A percentile compares a stretch with the other conserved stretches of the same genome.
phyloP scores from a whole-genome alignment of 2,888 invertebrate species.

The Dryobotodes eremita region DNA sequence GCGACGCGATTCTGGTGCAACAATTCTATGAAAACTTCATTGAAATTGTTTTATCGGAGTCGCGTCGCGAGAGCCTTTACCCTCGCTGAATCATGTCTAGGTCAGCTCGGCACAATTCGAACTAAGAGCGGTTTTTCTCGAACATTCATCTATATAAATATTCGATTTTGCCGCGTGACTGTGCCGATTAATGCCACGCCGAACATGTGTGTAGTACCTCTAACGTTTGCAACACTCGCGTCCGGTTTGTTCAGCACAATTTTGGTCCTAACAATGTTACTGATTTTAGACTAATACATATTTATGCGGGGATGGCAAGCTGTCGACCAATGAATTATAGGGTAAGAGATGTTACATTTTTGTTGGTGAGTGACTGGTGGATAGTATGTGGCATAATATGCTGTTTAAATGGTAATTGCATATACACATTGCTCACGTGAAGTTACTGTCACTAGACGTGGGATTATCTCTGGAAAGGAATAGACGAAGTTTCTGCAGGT shows the following conservation, averaged over 20 bases:
- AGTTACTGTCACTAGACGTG: not conserved
- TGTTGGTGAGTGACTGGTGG: conserved; percentile 2
- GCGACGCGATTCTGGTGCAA: not conserved
- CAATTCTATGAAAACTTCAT: not conserved
- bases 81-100: not conserved
- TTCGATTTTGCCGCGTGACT: not conserved
- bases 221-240: conserved; percentile 60
- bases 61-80: not conserved
- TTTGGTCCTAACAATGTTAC: conserved; percentile 55
- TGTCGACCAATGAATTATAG: conserved; percentile 38
- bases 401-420: not conserved
- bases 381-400: not conserved
- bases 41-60: not conserved
- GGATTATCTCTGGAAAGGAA: too few relatives aligned
- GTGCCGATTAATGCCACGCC: not conserved
- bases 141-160: not conserved
- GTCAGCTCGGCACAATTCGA: not conserved
- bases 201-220: not conserved
- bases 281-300: conserved; percentile 57
- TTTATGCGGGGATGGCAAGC: conserved; percentile 47
- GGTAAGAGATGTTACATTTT: conserved; percentile 29
- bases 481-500: not conserved
- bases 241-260: conserved; percentile 42
- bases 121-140: not conserved
- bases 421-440: not conserved